Evolutionary conservation across 2,113 vertebrate species (phyloP), one percentile per base, ranked within the genome.

Genomic region (Chaetodon auriga): DNA sequence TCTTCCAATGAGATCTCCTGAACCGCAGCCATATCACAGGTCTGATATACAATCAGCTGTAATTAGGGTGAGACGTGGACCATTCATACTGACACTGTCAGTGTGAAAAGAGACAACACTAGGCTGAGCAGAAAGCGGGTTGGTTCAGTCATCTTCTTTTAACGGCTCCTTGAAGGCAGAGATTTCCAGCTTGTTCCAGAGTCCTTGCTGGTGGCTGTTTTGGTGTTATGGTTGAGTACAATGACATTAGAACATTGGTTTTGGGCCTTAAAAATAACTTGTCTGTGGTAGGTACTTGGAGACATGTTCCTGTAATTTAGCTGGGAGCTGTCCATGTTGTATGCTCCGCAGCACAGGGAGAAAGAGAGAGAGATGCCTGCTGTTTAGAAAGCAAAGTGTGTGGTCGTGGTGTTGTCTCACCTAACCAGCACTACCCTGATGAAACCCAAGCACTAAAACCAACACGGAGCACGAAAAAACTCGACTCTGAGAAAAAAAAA

Each of bases 201-300:
- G 61, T 12, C 64, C 61, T 68, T 1, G 45, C 70, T 86, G 55
- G 81, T 83, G 90, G 82, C 82, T 84, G 55, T 76, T 85, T 81
- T 75, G 84, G 77, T 85, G 87, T 87, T 79, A 79, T 78, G 90
- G 76, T 89, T 85, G 90, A 90, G 86, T 84, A 92, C 85, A 89
- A 81, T 91, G 91, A 91, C 90, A 92, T 92, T 92, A 90, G 87
- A 92, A 87, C 78, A 83, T 87, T 90, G 91, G 89, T 93, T 92
- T 90, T 51, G 38, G 81, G 49, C 78, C 65, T 91, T 92, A 91
- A 92, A 93, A 94, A 94, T 92, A 95, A 88, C 91, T 82, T 46
- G 73, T 58, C 85, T 94, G 93, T 92, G 94, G 93, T 94, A 89
- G 90, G 89, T 92, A 87, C 57, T 87, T 90, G 87, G 89, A 80